These are phyloP conservation scores for Chaetorhynchus papuensis DNA, from an alignment of 2,113 vertebrate genomes.

Conservation along the genomic window DNA sequence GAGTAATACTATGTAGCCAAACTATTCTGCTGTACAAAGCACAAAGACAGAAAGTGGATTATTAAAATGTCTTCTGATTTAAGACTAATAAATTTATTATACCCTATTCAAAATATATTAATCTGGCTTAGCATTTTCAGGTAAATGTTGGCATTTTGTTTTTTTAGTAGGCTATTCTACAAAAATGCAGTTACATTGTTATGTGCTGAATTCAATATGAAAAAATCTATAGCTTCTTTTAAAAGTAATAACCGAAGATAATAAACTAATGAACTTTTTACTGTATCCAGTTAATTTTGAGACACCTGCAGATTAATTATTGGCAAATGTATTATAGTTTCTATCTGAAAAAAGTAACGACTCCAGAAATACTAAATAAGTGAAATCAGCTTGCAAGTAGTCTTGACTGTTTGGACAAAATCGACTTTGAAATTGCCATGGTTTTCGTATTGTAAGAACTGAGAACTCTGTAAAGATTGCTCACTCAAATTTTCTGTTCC, in stretches of 20 bases:
- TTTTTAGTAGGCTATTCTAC: neutral
- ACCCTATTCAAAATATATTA: neutral
- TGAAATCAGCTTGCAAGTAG: neutral
- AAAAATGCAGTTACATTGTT: neutral
- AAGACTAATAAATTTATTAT: neutral
- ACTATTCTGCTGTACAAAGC: neutral
- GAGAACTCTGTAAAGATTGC: neutral
- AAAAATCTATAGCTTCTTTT: neutral
- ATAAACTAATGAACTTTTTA: neutral
- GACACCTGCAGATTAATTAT: neutral
- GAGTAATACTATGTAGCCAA: neutral
- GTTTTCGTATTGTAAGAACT: neutral
- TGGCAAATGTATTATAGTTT: neutral
- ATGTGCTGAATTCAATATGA: neutral
- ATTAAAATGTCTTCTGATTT: neutral
- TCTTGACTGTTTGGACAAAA: neutral
- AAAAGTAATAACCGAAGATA: neutral
- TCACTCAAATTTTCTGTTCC: neutral
- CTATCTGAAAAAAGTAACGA: neutral
- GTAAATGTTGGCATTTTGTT: neutral
- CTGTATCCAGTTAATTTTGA: neutral
- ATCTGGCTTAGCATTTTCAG: neutral
- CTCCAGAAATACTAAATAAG: neutral
- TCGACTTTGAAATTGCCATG: neutral
- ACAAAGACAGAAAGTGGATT: neutral